Evolutionary conservation across 2,113 vertebrate genomes (phyloP).

Genomic region (Nettapus auritus): DNA sequence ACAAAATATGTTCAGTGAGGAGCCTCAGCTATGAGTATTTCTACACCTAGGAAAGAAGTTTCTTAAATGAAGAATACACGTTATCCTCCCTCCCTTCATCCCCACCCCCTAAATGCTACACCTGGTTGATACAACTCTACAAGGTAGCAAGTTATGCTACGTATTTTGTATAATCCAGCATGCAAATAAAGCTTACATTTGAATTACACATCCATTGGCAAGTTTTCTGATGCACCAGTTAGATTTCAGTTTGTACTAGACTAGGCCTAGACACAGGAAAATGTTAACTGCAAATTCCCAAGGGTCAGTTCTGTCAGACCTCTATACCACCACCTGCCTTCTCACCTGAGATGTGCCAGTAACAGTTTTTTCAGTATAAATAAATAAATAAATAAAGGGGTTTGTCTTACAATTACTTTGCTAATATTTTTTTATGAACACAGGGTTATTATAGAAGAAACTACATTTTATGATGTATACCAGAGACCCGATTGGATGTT

Average conservation of each 20-base stretch:
- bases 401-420: neutral
- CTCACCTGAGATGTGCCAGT: neutral
- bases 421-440: neutral
- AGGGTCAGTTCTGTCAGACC: neutral
- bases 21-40: neutral
- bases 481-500: neutral
- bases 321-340: neutral
- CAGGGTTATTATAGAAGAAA: neutral
- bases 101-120: neutral
- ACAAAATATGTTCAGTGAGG: neutral
- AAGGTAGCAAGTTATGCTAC: neutral
- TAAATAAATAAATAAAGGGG: neutral
- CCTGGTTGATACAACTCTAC: neutral
- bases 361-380: neutral
- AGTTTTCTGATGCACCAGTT: neutral
- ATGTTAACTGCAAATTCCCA: neutral
- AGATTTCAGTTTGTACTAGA: neutral
- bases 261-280: neutral
- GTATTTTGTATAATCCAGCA: neutral
- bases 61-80: neutral
- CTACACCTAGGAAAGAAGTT: neutral
- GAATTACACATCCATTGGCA: neutral
- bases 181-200: neutral
- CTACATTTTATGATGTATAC: neutral
- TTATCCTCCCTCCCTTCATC: neutral